phyloP scores from a whole-genome alignment of 2,113 vertebrate species.

The Prochilodus magdalenae region DNA sequence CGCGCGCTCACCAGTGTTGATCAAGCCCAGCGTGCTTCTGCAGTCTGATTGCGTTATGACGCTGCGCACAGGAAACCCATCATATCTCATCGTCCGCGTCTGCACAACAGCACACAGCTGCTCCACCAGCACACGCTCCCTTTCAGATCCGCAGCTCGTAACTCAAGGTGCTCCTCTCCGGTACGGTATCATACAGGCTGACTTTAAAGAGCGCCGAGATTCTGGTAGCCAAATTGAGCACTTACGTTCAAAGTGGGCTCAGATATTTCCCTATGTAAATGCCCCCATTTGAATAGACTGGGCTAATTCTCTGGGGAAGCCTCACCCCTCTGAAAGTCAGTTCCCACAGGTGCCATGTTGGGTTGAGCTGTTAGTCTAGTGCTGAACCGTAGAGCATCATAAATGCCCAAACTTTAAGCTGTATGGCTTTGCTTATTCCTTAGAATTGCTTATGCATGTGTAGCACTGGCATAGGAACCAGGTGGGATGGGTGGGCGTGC shows the following conservation, averaged over 20 bases:
- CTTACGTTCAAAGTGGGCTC: neutral
- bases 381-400: too few species aligned
- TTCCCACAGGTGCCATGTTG: too few species aligned
- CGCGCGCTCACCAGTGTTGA: neutral
- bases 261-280: constrained; percentile 3
- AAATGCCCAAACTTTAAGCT: too few species aligned
- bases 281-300: constrained; percentile 17
- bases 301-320: neutral
- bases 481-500: too few species aligned
- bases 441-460: too few species aligned
- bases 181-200: too few species aligned
- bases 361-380: too few species aligned
- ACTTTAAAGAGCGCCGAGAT: neutral
- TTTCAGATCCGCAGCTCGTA: too few species aligned
- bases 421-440: too few species aligned
- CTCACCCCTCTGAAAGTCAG: neutral
- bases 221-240: neutral
- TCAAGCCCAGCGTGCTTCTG: constrained; percentile 10
- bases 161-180: too few species aligned
- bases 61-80: constrained; percentile 47
- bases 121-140: neutral
- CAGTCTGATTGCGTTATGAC: neutral
- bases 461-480: too few species aligned
- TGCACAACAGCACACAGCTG: neutral
- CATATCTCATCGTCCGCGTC: neutral